Conservation (phyloP, 2,797 vertebrate species). For the Uromys caudimaculatus region DNA sequence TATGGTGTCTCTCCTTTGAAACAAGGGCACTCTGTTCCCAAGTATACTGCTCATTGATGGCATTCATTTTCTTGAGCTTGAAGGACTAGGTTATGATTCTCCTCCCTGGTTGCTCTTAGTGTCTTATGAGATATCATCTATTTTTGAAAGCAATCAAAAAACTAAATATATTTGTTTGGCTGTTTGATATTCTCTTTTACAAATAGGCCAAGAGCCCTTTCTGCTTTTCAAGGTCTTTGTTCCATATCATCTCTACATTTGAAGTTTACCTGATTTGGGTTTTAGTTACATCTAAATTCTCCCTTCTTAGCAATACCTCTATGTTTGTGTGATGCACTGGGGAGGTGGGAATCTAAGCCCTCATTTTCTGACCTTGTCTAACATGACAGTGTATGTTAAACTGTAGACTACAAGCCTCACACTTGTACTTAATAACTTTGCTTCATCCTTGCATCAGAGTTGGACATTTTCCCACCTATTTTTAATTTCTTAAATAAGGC, state of each 20-base stretch:
- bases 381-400: not conserved
- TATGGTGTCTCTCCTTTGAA: not conserved
- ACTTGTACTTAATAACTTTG: not conserved
- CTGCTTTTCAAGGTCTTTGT: conserved; percentile 5
- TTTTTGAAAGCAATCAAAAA: not conserved
- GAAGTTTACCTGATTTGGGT: not conserved
- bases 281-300: not conserved
- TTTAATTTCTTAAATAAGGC: not conserved
- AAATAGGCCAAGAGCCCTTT: not conserved
- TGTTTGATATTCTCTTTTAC: not conserved
- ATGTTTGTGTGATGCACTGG: not conserved
- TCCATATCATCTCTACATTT: not conserved
- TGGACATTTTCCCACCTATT: not conserved
- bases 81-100: not conserved
- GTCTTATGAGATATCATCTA: not conserved
- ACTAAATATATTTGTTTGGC: not conserved
- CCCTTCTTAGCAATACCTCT: not conserved
- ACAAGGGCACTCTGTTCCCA: not conserved
- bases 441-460: not conserved
- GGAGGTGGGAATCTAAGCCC: not conserved
- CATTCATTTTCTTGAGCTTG: not conserved
- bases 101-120: not conserved
- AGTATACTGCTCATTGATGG: not conserved
- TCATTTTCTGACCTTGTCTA: not conserved
- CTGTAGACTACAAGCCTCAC: not conserved